These are phyloP conservation scores for Nyctibius grandis DNA, from an alignment of 2,797 vertebrate species.

Conservation along the genomic window DNA sequence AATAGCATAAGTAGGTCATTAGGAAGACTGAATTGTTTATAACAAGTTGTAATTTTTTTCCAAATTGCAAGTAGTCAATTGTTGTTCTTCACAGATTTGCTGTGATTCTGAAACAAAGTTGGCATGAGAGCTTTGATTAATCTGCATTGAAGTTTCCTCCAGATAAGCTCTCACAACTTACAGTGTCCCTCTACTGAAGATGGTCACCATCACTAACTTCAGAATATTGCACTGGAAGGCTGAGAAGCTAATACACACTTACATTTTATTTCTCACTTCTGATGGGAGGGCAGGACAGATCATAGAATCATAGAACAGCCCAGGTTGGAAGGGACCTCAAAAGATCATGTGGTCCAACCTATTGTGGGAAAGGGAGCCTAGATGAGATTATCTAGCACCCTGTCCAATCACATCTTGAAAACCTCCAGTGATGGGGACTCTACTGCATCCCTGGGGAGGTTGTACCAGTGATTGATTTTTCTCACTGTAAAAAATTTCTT, in stretches of 20 bases:
- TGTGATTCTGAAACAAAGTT: not conserved
- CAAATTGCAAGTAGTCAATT: not conserved
- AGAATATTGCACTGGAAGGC: not conserved
- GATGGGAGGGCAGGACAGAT: not conserved
- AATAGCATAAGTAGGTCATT: not conserved
- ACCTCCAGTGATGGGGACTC: too few relatives aligned
- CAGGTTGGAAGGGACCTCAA: too few relatives aligned
- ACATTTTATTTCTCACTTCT: not conserved
- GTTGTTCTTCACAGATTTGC: not conserved
- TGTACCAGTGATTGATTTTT: too few relatives aligned
- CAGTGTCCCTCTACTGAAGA: not conserved
- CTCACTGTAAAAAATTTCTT: too few relatives aligned
- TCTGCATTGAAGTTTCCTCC: not conserved
- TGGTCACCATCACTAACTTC: not conserved
- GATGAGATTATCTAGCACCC: too few relatives aligned
- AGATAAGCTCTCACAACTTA: not conserved
- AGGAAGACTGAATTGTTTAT: not conserved
- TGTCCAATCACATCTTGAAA: too few relatives aligned
- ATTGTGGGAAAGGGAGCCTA: too few relatives aligned
- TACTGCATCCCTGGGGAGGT: too few relatives aligned
- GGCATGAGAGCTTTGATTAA: not conserved
- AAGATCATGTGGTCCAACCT: too few relatives aligned
- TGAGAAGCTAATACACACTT: not conserved
- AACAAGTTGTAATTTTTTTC: not conserved
- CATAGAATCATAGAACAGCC: not conserved